Evolutionary conservation across 2,797 vertebrate genomes (phyloP), one percentile per base, ranked within the genome.

Genomic region (Pseudochaenichthys georgianus): DNA sequence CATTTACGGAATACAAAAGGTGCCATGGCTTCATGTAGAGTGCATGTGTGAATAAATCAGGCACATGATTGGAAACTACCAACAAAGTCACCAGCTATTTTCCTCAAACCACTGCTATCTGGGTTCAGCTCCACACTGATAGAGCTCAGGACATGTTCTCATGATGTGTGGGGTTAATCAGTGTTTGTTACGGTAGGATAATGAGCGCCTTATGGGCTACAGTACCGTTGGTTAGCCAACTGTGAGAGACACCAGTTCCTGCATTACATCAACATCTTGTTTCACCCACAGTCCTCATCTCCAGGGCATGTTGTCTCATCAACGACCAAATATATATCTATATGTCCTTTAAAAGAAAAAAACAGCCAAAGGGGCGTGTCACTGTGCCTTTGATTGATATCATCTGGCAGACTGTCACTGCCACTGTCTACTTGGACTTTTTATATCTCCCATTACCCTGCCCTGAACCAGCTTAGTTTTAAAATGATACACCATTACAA

Each of bases 261-360:
- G 23, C 23, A 28, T 23, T 45, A 19, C 23, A 28, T 23, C 31
- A 38, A 60, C 51, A 46, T 38, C 34, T 38, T 34, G 8, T 51
- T 45, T 21, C 28, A 28, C n/a, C 23, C 52, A 21, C 21, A 55
- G 19, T 11, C 21, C 9, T 43, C 9, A 19, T 50, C 50, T 47
- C 31, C 45, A 12, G 50, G 57, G 34, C 34, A 10, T 41, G 34
- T 8, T 74, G 53, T 70, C 34, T 68, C 38, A 78, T 59, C 15
- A 78, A 15, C 41, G 31, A 21, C 65, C 6, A 1, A 17, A 52
- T 38, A 38, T 38, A 38, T 38, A 23, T 38, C 6, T 38, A 9
- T 38, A 38, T 38, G 34, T 38, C 34, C 34, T 38, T 7, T 38
- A 8, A 38, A 38, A 38, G 34, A 38, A 38, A 38, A 38, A 38